Evolutionary conservation across 2,888 invertebrate species (phyloP).

Genomic region (Acanthosepion esculentum): DNA sequence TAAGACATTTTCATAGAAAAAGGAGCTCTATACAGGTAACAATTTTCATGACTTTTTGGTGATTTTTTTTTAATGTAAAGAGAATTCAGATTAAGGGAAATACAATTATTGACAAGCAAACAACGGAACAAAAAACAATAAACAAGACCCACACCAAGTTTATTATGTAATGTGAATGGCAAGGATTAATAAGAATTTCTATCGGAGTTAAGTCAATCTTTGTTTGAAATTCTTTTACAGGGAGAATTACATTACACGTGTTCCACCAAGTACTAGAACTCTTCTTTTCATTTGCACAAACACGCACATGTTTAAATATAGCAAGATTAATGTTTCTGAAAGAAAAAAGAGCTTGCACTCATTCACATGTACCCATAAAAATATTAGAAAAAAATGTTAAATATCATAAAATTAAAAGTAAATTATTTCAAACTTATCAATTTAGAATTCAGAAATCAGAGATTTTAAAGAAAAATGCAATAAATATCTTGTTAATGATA

Average conservation of each 20-base stretch:
- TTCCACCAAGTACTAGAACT: neutral
- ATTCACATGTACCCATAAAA: neutral
- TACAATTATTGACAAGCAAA: neutral
- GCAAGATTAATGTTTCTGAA: too few relatives aligned
- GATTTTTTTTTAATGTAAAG: too few relatives aligned
- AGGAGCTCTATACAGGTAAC: too few relatives aligned
- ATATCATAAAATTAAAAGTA: too few relatives aligned
- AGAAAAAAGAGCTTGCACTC: neutral
- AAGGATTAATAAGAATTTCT: neutral
- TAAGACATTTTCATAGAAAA: too few relatives aligned
- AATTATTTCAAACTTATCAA: too few relatives aligned
- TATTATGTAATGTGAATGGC: neutral
- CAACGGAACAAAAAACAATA: neutral
- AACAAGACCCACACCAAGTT: neutral
- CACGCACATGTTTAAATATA: neutral
- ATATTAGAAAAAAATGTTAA: neutral
- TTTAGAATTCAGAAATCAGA: too few relatives aligned
- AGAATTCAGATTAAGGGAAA: neutral
- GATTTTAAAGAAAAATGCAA: too few relatives aligned
- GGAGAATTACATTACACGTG: slow-evolving; percentile 1
- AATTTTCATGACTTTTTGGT: too few relatives aligned
- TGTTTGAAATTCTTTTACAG: neutral
- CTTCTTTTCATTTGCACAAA: neutral
- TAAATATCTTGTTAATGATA: neutral
- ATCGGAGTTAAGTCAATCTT: neutral